Conservation (phyloP, 2,113 vertebrate species). For the Oryzias curvinotus region DNA sequence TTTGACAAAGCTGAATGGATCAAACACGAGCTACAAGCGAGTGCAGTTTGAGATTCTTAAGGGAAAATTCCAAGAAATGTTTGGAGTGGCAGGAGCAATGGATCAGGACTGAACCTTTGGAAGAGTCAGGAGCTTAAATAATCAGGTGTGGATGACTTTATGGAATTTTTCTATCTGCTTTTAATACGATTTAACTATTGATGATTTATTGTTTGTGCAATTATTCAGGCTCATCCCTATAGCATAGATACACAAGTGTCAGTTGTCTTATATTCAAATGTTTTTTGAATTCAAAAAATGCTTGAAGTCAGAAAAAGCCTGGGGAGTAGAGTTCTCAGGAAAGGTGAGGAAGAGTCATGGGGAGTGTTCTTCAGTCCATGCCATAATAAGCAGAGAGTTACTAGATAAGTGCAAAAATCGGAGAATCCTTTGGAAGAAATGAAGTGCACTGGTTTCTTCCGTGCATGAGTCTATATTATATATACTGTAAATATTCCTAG, state of each 20-base stretch:
- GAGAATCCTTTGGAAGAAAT: slow-evolving; percentile 29
- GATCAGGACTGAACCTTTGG: too few species aligned
- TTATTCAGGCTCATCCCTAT: too few species aligned
- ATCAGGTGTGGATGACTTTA: too few species aligned
- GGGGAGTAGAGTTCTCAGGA: slow-evolving; percentile 11
- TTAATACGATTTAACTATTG: too few species aligned
- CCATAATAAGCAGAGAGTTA: slow-evolving; percentile 23
- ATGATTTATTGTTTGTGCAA: too few species aligned
- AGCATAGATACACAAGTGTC: too few species aligned
- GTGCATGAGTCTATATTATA: too few species aligned
- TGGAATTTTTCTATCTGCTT: too few species aligned
- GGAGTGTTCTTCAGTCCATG: slow-evolving; percentile 1
- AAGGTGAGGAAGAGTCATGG: slow-evolving; percentile 27
- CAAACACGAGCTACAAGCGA: background rate
- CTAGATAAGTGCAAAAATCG: slow-evolving; percentile 33
- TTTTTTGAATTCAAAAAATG: background rate
- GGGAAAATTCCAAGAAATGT: background rate
- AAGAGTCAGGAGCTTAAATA: too few species aligned
- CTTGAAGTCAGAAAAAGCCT: slow-evolving; percentile 13
- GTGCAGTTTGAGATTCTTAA: background rate
- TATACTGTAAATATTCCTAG: too few species aligned
- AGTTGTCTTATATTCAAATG: background rate
- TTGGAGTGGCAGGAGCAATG: too few species aligned
- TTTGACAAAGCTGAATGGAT: slow-evolving; percentile 9
- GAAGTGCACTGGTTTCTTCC: background rate